A percentile compares a stretch with the other conserved stretches of the same genome.
Conservation (phyloP, 2,113 vertebrate species). For the Seriola aureovittata region DNA sequence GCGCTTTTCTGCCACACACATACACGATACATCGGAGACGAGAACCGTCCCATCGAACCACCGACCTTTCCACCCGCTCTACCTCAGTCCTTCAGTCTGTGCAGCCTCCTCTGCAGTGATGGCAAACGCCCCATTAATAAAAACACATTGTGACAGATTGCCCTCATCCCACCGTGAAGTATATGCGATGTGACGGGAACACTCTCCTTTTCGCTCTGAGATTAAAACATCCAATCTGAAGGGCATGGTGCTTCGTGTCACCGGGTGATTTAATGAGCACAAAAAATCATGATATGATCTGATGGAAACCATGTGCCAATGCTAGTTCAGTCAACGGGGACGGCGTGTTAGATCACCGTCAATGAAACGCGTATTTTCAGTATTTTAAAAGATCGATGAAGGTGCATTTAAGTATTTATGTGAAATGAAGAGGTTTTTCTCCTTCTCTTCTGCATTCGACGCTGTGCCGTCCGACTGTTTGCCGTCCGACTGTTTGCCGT, state of each 20-base stretch:
- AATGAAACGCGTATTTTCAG: background rate
- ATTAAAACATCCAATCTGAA: conserved; percentile 38
- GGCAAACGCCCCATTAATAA: background rate
- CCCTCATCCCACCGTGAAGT: conserved; percentile 2
- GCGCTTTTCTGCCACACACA: no score
- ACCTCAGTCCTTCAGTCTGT: no score
- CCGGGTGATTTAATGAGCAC: conserved; percentile 32
- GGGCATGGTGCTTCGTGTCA: conserved; percentile 21
- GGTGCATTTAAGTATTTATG: background rate
- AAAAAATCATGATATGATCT: conserved; percentile 5
- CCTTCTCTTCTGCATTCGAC: conserved; percentile 1
- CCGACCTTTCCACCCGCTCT: no score
- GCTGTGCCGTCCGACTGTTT: conserved; percentile 11
- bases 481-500: background rate
- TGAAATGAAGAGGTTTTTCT: conserved; percentile 24
- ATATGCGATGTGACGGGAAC: conserved; percentile 13
- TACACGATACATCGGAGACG: no score
- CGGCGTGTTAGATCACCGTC: background rate
- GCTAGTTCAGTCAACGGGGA: background rate
- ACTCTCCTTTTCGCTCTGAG: conserved; percentile 9
- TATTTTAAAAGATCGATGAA: background rate
- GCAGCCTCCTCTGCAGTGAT: background rate
- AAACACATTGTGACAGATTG: conserved; percentile 31
- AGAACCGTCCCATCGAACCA: no score
- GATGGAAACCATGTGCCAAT: conserved; percentile 15